phyloP scores from a whole-genome alignment of 64 coral and sea anemone genomes.

The Stichodactyla helianthus region DNA sequence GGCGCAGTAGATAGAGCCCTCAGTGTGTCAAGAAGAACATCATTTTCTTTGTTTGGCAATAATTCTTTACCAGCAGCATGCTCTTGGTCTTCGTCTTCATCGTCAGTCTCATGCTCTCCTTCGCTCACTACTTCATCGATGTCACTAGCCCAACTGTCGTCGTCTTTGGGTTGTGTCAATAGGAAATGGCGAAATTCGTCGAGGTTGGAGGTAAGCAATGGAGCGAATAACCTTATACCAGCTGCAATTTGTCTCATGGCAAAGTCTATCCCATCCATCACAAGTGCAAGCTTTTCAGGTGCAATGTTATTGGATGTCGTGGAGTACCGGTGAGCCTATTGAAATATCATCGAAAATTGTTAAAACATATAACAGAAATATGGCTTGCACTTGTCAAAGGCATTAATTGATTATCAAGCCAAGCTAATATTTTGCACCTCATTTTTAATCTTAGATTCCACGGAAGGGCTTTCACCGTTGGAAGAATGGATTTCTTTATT shows the following conservation, averaged over 20 bases:
- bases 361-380: no score
- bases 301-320: neutral
- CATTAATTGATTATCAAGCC: neutral
- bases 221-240: constrained; percentile 27
- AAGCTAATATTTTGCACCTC: neutral
- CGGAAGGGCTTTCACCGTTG: neutral
- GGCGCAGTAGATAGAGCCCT: neutral
- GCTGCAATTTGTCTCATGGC: constrained; percentile 41
- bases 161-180: neutral
- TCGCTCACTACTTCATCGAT: neutral
- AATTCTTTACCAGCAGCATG: neutral
- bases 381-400: neutral
- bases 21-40: neutral
- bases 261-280: constrained; percentile 41
- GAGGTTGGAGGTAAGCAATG: neutral
- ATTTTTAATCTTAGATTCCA: neutral
- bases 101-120: neutral
- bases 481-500: neutral
- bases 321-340: neutral
- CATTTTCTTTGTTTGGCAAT: neutral
- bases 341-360: neutral
- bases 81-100: neutral
- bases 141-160: neutral
- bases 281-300: neutral
- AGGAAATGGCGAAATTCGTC: constrained; percentile 11